A percentile compares a stretch with the other conserved stretches of the same genome.
Conservation (phyloP, 2,888 invertebrate species). For the Trichogramma evanescens region DNA sequence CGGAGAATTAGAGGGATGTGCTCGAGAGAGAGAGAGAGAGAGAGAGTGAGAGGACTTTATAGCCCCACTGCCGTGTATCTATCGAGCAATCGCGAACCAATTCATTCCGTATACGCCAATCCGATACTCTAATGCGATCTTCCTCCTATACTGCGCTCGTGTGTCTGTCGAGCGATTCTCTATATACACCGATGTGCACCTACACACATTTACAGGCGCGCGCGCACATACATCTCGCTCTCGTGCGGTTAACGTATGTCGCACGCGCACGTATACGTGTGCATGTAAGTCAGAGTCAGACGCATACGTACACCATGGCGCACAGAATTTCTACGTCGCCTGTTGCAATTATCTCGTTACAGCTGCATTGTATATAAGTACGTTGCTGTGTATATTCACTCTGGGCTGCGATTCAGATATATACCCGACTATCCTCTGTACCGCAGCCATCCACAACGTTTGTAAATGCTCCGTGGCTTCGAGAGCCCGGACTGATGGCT, state of each 20-base stretch:
- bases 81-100: slow-evolving; percentile 22
- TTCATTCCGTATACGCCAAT: slow-evolving; percentile 20
- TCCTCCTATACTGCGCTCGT: slow-evolving; percentile 10
- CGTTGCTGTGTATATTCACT: background rate
- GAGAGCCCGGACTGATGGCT: too few relatives aligned
- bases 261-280: background rate
- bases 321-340: slow-evolving; percentile 21
- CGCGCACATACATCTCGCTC: background rate
- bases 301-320: background rate
- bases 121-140: slow-evolving; percentile 21
- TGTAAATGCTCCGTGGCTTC: too few relatives aligned
- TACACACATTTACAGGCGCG: background rate
- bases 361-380: slow-evolving; percentile 33
- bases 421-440: too few relatives aligned
- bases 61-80: slow-evolving; percentile 6
- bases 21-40: background rate
- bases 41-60: background rate
- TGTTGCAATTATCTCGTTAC: slow-evolving; percentile 42
- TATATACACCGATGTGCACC: slow-evolving; percentile 3
- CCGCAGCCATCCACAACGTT: too few relatives aligned
- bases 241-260: background rate
- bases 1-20: slow-evolving; percentile 12
- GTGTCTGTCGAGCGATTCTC: slow-evolving; percentile 9
- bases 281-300: background rate
- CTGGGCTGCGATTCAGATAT: too few relatives aligned